Conservation (phyloP, 2,113 vertebrate genomes). For the Equus przewalskii region DNA sequence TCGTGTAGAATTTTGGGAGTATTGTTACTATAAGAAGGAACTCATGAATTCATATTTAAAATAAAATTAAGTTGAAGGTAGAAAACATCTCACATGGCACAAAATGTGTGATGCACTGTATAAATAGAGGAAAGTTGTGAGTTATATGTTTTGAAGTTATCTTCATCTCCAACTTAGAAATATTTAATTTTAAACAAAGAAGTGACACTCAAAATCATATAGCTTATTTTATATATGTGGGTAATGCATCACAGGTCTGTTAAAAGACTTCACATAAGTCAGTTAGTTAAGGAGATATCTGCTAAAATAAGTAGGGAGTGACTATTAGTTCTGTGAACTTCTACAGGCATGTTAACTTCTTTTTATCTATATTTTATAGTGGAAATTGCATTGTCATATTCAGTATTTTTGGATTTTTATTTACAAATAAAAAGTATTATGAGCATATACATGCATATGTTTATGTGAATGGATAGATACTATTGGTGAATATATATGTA, state of each 20-base stretch:
- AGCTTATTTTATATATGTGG: neutral
- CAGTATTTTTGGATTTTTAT: neutral
- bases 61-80: neutral
- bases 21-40: neutral
- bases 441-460: neutral
- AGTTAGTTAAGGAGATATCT: neutral
- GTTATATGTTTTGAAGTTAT: neutral
- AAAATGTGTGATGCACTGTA: neutral
- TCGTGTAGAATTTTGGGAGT: neutral
- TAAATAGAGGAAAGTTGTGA: neutral
- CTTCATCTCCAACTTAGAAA: neutral
- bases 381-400: neutral
- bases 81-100: neutral
- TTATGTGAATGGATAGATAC: neutral
- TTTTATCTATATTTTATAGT: neutral
- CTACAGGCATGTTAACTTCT: neutral
- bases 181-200: neutral
- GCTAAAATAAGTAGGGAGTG: neutral
- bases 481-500: neutral
- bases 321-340: neutral
- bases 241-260: neutral
- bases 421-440: neutral
- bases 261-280: neutral
- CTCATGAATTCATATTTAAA: constrained; percentile 18
- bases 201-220: neutral